Evolutionary conservation across 2,888 invertebrate genomes (phyloP), one percentile per base, ranked within the genome.

Genomic region (Philonicus albiceps): DNA sequence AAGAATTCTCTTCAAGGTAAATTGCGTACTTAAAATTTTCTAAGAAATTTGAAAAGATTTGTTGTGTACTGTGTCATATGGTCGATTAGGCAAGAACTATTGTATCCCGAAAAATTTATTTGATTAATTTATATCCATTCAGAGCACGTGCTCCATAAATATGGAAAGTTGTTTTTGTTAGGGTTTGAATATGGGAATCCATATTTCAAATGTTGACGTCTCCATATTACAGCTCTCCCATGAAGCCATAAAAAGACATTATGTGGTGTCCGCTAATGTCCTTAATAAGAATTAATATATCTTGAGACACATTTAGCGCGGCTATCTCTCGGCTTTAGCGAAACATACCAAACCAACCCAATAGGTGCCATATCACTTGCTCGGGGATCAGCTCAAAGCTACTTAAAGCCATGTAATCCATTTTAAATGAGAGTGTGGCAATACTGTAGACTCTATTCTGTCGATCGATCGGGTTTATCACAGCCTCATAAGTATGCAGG

Each of bases 401-500:
- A 80, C 40, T 49, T 80, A 53, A 80, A 80, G 27, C 76, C 31
- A 30, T 53, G 43, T 80, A 80, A 80, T 80, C 80, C 49, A 80
- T 80, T 80, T 80, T 49, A 80, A 53, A 80, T 49, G 53, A 80
- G 80, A 80, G 30, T 27, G 37, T 49, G 30, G 30, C 49, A 53
- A 43, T 80, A 30, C 30, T 80, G 31, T 16, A 53, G 30, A 16
- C 34, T 30, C 22, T 64, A 64, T 64, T 19, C 19, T 11, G 22
- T 6, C 64, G 22, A 64, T 74, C 74, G 74, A 31, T 74, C 19
- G 74, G 74, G 64, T 31, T 53, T 40, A 27, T 43, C 76, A 43
- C 76, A 76, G 40, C 31, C 74, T 74, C 55, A 81, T 81, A 27
- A 73, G 72, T 81, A 86, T 86, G 16, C 86, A 53, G 83, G 64